Evolutionary conservation across 2,113 vertebrate species (phyloP), one percentile per base, ranked within the genome.

Genomic region (Colistium nudipinnis): DNA sequence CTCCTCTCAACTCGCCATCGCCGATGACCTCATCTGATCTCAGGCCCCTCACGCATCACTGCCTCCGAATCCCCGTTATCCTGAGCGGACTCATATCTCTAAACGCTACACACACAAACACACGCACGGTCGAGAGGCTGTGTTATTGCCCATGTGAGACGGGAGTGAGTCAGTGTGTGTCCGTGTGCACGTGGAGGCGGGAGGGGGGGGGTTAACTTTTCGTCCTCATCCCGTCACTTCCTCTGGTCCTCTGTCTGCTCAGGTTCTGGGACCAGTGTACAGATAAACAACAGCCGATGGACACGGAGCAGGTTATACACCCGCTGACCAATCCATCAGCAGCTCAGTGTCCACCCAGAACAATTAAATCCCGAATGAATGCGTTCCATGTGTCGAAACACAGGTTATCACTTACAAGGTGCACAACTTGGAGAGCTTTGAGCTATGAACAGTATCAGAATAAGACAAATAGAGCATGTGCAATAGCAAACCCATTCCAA

Each of bases 221-320:
- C 69, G 74, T 75, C 87, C 81, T 88, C 88, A 84, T 88, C 85
- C 87, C 87, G 88, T 86, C 86, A 82, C 85, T 84, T 88, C 82
- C 73, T 76, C 63, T 83, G 67, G 80, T 88, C 78, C 81, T 87
- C 80, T 79, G 76, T 78, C 66, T 74, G 72, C 76, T 81, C 82
- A 79, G 88, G 69, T 78, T 81, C 38, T 60, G 41, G 53, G 56
- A 76, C 4, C 31, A 45, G 55, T 0, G 10, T 17, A 30, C 52
- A 33, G 22, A 78, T 38, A 82, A 80, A 85, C 74, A 78, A 33
- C 55, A 81, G 51, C 66, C 61, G 16, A 70, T 4, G 19, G 49
- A 76, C 36, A 76, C 49, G 55, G 54, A 69, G 20, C 41, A 38
- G 35, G 62, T 55, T 71, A 48, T 1, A 45, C 27, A 43, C 24